Evolutionary conservation across 1,140 invertebrate species (phyloP).

Genomic region (Pseudachorutes palmiensis): DNA sequence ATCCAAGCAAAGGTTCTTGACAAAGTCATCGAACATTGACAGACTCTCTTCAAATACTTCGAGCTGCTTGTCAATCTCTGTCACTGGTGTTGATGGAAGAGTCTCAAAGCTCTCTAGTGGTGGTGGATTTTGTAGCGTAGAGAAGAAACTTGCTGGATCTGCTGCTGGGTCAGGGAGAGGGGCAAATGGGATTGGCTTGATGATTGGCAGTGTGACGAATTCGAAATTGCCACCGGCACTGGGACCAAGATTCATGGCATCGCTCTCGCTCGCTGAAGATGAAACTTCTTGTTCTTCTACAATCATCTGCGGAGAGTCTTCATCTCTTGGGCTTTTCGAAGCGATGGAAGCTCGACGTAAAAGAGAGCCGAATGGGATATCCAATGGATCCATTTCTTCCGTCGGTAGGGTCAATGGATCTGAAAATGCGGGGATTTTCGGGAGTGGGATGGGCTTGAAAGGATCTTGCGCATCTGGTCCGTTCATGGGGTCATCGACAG

Average conservation of each 20-base stretch:
- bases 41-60: conserved; percentile 20
- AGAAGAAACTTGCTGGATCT: conserved; percentile 22
- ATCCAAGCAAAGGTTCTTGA: conserved; percentile 19
- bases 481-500: conserved; percentile 1
- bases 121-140: conserved; percentile 20
- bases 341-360: not conserved
- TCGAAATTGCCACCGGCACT: not conserved
- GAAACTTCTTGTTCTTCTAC: conserved; percentile 1
- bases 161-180: conserved; percentile 12
- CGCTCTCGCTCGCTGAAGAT: not conserved
- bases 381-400: conserved; percentile 2
- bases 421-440: conserved; percentile 14
- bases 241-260: not conserved
- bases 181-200: conserved; percentile 14
- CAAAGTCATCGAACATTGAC: conserved; percentile 25
- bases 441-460: conserved; percentile 6
- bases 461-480: not conserved
- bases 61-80: conserved; percentile 17
- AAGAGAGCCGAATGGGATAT: conserved; percentile 15
- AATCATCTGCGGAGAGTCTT: not conserved
- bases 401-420: not conserved
- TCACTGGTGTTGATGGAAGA: not conserved
- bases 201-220: not conserved
- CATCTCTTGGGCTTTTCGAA: not conserved
- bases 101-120: conserved; percentile 11